These are phyloP conservation scores for Glaucomys volans DNA, from an alignment of 2,113 vertebrate genomes.

Conservation along the genomic window DNA sequence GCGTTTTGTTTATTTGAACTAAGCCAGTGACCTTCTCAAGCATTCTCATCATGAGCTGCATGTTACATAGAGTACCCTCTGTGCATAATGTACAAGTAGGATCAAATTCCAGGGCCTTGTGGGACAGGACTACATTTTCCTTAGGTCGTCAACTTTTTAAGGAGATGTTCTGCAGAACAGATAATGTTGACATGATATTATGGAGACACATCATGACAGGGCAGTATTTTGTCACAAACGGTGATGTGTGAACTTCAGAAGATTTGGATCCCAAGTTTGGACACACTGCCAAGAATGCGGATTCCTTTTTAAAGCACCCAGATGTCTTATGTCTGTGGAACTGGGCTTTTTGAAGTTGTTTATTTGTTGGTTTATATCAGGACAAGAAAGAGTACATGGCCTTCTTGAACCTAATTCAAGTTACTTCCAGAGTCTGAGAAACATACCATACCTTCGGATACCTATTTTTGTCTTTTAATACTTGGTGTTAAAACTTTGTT, in stretches of 20 bases:
- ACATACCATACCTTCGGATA: slow-evolving; percentile 59
- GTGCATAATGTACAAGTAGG: slow-evolving; percentile 47
- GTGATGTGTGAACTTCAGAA: slow-evolving; percentile 72
- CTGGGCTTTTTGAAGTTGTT: slow-evolving; percentile 75
- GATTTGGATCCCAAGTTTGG: slow-evolving; percentile 33
- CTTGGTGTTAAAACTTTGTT: slow-evolving; percentile 16
- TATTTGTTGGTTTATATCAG: slow-evolving; percentile 82
- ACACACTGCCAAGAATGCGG: slow-evolving; percentile 76
- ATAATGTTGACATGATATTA: slow-evolving; percentile 30
- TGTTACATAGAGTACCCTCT: slow-evolving; percentile 69
- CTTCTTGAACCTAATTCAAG: slow-evolving; percentile 78
- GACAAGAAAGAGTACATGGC: slow-evolving; percentile 78
- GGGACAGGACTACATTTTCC: slow-evolving; percentile 7
- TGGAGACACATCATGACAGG: slow-evolving; percentile 34
- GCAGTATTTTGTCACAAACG: slow-evolving; percentile 55
- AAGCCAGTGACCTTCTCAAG: slow-evolving; percentile 73
- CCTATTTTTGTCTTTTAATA: slow-evolving; percentile 65
- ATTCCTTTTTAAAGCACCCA: slow-evolving; percentile 79
- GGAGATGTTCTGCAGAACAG: slow-evolving; percentile 48
- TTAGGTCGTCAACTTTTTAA: slow-evolving; percentile 57
- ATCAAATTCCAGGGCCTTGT: slow-evolving; percentile 58
- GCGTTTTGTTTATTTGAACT: slow-evolving; percentile 79
- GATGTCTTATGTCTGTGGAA: slow-evolving; percentile 79
- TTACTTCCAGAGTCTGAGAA: slow-evolving; percentile 67
- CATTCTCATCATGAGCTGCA: slow-evolving; percentile 56